These are phyloP conservation scores for Rissa tridactyla DNA, from an alignment of 2,113 vertebrate species.

Conservation along the genomic window DNA sequence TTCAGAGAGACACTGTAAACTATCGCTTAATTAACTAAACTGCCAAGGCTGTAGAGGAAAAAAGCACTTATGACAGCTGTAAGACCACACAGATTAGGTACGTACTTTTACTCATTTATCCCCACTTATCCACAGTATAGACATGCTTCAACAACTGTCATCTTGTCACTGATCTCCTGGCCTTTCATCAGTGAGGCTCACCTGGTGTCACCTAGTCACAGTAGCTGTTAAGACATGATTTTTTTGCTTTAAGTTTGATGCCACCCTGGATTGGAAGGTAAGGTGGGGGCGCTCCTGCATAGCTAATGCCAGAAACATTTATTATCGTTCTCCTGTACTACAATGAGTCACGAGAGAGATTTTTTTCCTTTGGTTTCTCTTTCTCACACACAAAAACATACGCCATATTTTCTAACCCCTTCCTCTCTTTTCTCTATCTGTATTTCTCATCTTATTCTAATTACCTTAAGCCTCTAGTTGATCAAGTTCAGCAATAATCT, in stretches of 20 bases:
- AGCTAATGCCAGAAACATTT: not conserved
- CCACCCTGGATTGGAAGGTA: not conserved
- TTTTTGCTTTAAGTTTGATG: not conserved
- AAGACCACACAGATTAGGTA: not conserved
- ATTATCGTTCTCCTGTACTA: not conserved
- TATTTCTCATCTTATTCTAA: not conserved
- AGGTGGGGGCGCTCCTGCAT: accelerated
- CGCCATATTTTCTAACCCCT: not conserved
- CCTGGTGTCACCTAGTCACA: not conserved
- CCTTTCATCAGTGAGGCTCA: not conserved
- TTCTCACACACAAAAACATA: not conserved
- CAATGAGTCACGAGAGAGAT: not conserved
- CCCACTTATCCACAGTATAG: not conserved
- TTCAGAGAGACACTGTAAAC: not conserved
- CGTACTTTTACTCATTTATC: not conserved
- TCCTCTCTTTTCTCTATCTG: not conserved
- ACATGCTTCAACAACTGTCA: not conserved
- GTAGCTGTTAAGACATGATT: not conserved
- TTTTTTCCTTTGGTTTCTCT: not conserved
- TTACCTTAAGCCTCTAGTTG: slow-evolving; percentile 8
- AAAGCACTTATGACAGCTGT: not conserved
- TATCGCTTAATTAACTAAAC: not conserved
- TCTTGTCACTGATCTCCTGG: not conserved
- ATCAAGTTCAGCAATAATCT: not conserved
- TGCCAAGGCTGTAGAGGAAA: not conserved